These are phyloP conservation scores for Elanoides forficatus DNA, from an alignment of 2,113 vertebrate species.

Conservation along the genomic window DNA sequence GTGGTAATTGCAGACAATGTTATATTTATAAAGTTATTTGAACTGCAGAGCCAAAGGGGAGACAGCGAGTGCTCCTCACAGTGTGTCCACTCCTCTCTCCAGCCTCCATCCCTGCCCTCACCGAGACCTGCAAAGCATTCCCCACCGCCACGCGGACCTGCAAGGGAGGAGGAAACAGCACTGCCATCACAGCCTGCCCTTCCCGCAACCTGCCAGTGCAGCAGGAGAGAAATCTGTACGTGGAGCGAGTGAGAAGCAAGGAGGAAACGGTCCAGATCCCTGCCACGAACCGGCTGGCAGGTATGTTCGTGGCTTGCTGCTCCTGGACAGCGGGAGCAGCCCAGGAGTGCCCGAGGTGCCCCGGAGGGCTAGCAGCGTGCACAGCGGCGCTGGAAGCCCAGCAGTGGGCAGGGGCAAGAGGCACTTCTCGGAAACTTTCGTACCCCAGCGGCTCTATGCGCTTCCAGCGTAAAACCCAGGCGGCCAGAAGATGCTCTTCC, in stretches of 20 bases:
- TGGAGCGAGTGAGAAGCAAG: neutral
- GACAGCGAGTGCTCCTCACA: neutral
- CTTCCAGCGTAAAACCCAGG: neutral
- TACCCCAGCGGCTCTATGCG: neutral
- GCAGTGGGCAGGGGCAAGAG: neutral
- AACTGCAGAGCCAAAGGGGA: neutral
- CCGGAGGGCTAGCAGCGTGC: neutral
- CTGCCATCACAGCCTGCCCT: neutral
- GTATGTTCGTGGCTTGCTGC: neutral
- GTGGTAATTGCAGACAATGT: neutral
- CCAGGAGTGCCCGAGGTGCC: neutral
- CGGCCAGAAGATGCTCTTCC: neutral
- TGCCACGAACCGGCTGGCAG: neutral
- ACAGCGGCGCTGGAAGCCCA: fast-evolving
- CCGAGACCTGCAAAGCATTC: neutral
- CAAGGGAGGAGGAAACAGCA: neutral
- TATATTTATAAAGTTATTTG: conserved; percentile 19
- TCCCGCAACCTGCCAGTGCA: neutral
- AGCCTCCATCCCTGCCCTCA: neutral
- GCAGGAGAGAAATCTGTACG: conserved; percentile 20
- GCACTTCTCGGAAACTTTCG: neutral
- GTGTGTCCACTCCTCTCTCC: neutral
- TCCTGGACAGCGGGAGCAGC: neutral
- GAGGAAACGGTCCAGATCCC: conserved; percentile 3
- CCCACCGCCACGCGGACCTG: fast-evolving